These are phyloP conservation scores for Trichopoda pennipes DNA, from an alignment of 2,888 invertebrate species.

Conservation along the genomic window DNA sequence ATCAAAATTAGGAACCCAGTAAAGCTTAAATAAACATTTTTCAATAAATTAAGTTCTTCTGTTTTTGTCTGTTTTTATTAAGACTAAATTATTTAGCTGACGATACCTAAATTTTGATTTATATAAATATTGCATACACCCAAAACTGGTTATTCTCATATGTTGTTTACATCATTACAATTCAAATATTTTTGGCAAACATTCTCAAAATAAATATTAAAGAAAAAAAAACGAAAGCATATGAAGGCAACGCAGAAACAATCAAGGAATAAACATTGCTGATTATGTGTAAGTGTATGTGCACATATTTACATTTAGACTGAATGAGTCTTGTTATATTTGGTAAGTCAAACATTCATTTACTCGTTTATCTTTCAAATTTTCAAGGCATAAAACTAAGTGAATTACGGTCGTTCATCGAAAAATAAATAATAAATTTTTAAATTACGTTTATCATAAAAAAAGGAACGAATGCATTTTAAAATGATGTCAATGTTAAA, in stretches of 20 bases:
- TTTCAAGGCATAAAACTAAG: too few species aligned
- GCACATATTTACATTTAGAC: neutral
- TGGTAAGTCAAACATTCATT: constrained; percentile 8
- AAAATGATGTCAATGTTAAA: too few species aligned
- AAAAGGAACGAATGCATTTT: too few species aligned
- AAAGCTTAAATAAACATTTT: too few species aligned
- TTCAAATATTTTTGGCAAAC: constrained; percentile 60
- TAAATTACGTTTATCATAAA: too few species aligned
- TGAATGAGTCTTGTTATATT: neutral
- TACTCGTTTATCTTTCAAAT: too few species aligned
- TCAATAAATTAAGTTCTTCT: too few species aligned
- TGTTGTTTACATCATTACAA: constrained; percentile 32
- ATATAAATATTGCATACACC: neutral
- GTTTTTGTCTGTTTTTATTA: neutral
- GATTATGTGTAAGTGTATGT: constrained; percentile 11
- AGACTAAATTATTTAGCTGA: neutral
- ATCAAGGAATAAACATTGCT: constrained; percentile 12
- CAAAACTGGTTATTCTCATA: constrained; percentile 9
- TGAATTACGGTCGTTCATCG: too few species aligned
- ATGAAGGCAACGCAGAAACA: constrained; percentile 45
- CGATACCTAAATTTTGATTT: neutral
- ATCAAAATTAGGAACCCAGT: too few species aligned
- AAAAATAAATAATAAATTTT: too few species aligned
- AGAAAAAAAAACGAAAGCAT: constrained; percentile 14
- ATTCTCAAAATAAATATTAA: constrained; percentile 57